Evolutionary conservation across 2,888 invertebrate species (phyloP), one percentile per base, ranked within the genome.

Genomic region (Caenorhabditis sp.): DNA sequence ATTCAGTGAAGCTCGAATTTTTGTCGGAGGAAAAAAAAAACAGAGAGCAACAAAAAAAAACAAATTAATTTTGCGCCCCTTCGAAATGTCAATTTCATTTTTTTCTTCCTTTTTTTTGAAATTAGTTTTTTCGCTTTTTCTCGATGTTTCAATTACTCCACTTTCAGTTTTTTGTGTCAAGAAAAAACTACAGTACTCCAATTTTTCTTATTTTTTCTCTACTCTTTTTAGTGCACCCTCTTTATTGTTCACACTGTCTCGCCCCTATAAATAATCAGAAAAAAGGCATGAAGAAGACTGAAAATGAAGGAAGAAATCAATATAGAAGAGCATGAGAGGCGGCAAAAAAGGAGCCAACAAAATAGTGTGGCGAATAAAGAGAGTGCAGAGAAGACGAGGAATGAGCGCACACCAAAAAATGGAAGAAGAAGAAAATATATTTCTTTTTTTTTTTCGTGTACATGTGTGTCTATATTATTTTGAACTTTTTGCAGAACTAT

Each of bases 401-500:
- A 59, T 58, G 51, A 51, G 58, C 53, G 36, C n/a, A 31, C 6
- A 21, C 21, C 49, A 57, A 24, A 49, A 53, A 23, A 58, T 50
- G 23, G 23, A 59, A 21, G 65, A 57, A 57, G 31, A 50, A 50
- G 58, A 23, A 43, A 17, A 43, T 12, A 43, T 43, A 43, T 43
- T 43, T 31, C 10, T 31, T 31, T 31, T 31, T 43, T 43, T 43
- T 43, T 6, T 43, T 12, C 43, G 14, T 43, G 12, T 17, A 53
- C 21, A 4, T 53, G 21, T 23, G 8, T 53, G n/a, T 53, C 3
- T 53, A 14, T 24, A 27, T 24, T 49, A 23, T 50, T 60, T 23
- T 17, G 6, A 3, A 21, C 12, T 60, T 37, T 60, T 60, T 43
- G 17, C n/a, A n/a, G n/a, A n/a, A 43, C 10, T 51, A 86, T 86